phyloP scores from a whole-genome alignment of 2,113 vertebrate species.

The Uria aalge region DNA sequence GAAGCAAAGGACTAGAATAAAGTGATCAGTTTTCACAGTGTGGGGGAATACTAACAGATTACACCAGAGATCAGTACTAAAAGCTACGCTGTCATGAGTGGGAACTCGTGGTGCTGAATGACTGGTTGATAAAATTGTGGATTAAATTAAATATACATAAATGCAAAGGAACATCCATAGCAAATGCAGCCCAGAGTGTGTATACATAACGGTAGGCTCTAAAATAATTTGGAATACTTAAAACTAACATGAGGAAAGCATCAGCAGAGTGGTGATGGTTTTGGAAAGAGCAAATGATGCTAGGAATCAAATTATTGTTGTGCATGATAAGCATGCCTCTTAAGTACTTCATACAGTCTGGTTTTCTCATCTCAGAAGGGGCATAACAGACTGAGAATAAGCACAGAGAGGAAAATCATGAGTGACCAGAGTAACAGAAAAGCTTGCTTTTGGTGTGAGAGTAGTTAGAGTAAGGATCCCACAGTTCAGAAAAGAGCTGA shows the following conservation, averaged over 20 bases:
- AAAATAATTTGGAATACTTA: neutral
- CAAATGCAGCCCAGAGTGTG: neutral
- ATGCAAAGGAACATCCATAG: neutral
- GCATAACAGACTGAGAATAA: neutral
- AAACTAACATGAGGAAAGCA: neutral
- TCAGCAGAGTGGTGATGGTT: neutral
- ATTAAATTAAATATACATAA: neutral
- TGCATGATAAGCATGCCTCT: neutral
- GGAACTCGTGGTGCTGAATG: neutral
- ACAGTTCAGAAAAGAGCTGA: neutral
- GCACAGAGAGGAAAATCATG: neutral
- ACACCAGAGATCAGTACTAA: neutral
- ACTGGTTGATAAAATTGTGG: neutral
- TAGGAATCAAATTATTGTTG: neutral
- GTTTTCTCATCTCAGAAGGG: neutral
- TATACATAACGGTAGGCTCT: neutral
- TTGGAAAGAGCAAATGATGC: neutral
- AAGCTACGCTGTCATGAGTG: neutral
- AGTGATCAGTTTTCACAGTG: neutral
- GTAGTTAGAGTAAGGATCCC: neutral
- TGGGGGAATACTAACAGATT: neutral
- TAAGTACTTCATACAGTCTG: neutral
- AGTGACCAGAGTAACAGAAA: neutral
- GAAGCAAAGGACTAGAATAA: neutral
- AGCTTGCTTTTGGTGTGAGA: neutral